Base-by-base conservation (phyloP, 2,888 invertebrate species). In the Sialis lutaria region DNA sequence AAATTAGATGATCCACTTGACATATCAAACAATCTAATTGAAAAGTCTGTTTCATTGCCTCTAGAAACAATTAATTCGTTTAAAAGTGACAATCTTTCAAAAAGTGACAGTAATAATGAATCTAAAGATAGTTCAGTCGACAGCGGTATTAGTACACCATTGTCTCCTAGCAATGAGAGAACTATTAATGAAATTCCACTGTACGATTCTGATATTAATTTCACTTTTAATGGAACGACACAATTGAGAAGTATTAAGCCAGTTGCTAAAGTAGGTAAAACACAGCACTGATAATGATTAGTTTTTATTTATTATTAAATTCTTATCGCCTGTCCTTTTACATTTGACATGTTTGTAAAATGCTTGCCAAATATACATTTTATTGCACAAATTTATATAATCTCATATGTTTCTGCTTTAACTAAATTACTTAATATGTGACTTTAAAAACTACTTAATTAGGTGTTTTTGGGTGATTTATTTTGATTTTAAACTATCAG, bases 151-250 rank as follows among this genome's bases (percentile, higher is more conserved):
- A 76, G 75, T 0, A 80, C 80, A 0, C 80, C 81, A 0, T 54
- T 75, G 6, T 73, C 70, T 49, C 78, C 77, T 51, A 69, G 69
- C 33, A 40, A n/a, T 12, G 57, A 52, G 43, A 51, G 44, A 10
- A 60, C 59, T 40, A 60, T 59, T 5, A 55, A 60, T 1, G 60
- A 53, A 49, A 62, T 60, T 65, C 88, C 88, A 0, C 58, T 88
- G 4, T 83, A 85, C 53, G 79, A 82, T 56, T 79, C 79, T 49
- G 87, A 85, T 58, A 83, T 86, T 0, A 82, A 79, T 57, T 84
- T 87, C 42, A 82, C 79, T 51, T 88, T 80, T 57, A 82, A 83
- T 55, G 86, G 85, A 6, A 82, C 82, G 1, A 83, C 84, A 0
- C 83, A 87, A 59, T 64, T 88, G 50, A 86, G 85, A 59, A 81